Evolutionary conservation across 2,113 vertebrate species (phyloP), one percentile per base, ranked within the genome.

Genomic region (Rhynchomys soricoides): DNA sequence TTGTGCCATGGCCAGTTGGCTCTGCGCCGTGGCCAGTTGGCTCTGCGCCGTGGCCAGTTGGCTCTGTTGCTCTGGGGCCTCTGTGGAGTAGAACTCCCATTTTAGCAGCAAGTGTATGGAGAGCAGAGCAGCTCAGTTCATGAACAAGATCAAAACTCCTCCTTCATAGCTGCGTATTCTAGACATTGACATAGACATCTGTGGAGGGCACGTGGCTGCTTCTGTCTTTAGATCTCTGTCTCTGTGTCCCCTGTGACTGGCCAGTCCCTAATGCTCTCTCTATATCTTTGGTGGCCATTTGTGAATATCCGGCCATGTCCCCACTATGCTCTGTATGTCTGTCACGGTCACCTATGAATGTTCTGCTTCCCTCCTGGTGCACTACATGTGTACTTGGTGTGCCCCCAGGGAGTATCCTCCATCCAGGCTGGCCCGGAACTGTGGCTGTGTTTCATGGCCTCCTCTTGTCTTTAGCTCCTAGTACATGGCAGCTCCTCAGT

Each of bases 391-490:
- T 4, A 26, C 26, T 43, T 64, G 81, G n/a, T 62, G 13, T 15
- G 7, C 2, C 34, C 22, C 24, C 45, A 34, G 37, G 19, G 9
- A 5, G 37, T 1, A 29, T 45, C 21, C 0, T 3, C 2, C 9
- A 22, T 64, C 17, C 2, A 45, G 37, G 43, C 9, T 13, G 22
- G 0, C 3, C 37, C 4, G 34, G 45, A 48, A 0, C 43, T 50
- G 26, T 57, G 43, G 17, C 70, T 29, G 5, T 85, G 13, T 43
- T 22, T 62, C n/a, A 4, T 55, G 26, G 0, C 57, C 70, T n/a
- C 34, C n/a, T 50, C 5, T 0, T 26, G n/a, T 50, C 26, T n/a
- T 88, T 66, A 45, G 71, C 31, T 90, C 15, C 45, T 34, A 50
- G n/a, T 62, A 83, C 1, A 17, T 37, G 26, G 52, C 8, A 21